Evolutionary conservation across 2,888 invertebrate genomes (phyloP).

Genomic region (Empis stercorea): DNA sequence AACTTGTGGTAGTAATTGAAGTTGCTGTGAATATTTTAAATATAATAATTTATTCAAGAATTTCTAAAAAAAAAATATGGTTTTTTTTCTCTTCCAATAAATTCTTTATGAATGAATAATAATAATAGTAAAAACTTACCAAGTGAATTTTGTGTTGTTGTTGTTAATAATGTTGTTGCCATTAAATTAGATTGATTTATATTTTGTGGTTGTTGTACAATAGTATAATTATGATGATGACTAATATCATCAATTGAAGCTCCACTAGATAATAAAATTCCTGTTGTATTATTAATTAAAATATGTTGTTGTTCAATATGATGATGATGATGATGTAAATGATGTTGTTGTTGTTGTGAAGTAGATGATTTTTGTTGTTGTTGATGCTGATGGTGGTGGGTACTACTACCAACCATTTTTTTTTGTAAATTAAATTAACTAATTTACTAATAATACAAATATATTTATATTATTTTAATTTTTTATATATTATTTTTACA

Average conservation of each 20-base stretch:
- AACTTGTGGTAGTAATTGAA: not conserved
- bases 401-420: too few relatives aligned
- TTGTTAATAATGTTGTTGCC: conserved; percentile 9
- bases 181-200: not conserved
- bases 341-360: not conserved
- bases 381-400: conserved; percentile 9
- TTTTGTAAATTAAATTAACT: too few relatives aligned
- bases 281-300: not conserved
- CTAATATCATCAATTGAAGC: not conserved
- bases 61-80: too few relatives aligned
- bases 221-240: conserved; percentile 5
- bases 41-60: too few relatives aligned
- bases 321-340: conserved; percentile 1
- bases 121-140: conserved; percentile 2
- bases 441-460: too few relatives aligned
- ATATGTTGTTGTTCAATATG: not conserved
- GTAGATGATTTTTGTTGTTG: conserved; percentile 2
- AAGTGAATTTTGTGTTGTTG: conserved; percentile 4
- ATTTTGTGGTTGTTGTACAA: not conserved
- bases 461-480: too few relatives aligned
- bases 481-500: too few relatives aligned
- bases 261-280: not conserved
- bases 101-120: not conserved
- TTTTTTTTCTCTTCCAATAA: too few relatives aligned
- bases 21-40: not conserved